Evolutionary conservation across 2,113 vertebrate species (phyloP), one percentile per base, ranked within the genome.

Genomic region (Protobothrops mucrosquamatus): DNA sequence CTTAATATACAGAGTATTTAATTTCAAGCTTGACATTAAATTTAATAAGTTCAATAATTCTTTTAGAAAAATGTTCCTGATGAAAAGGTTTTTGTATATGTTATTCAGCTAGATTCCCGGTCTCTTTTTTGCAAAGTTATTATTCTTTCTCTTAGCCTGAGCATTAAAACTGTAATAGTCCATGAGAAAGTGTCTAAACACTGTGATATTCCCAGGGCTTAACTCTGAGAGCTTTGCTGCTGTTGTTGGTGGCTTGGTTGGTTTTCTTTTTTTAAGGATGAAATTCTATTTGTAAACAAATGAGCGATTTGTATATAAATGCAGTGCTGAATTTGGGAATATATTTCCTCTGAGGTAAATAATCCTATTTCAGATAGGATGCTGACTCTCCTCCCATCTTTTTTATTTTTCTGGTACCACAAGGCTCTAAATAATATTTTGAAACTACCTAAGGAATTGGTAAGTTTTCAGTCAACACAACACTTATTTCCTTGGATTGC

Each of bases 21-120:
- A 97, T 97, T 97, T 95, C 91, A 57, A 92, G 94, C 85, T 92
- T 95, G 93, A 85, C 3, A 43, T 94, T 94, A 95, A 56, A 93
- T 95, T 91, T 95, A 95, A 91, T 94, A 95, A 96, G 91, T 94
- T 94, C 56, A 91, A 10, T 95, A 92, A 92, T 96, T 96, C 92
- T 96, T 96, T 29, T 55, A 93, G 92, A 95, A 95, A 91, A 91
- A 87, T 26, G n/a, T 85, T 81, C 54, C 92, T 95, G 93, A 90
- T 96, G 88, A 95, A 90, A 87, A 23, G 34, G 69, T 92, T 92
- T 95, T 95, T 85, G 93, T 0, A 1, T 89, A 81, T 90, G 87
- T 93, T 96, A 8, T 96, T 96, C 92, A 94, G 92, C 89, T 1
- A 51, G 43, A 61, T 94, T 92, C 94, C 59, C 59, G 22, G 23